Percentiles rank a stretch among this genome's conserved stretches.
Conservation (phyloP, 2,888 invertebrate species). For the Ophion ellenae region DNA sequence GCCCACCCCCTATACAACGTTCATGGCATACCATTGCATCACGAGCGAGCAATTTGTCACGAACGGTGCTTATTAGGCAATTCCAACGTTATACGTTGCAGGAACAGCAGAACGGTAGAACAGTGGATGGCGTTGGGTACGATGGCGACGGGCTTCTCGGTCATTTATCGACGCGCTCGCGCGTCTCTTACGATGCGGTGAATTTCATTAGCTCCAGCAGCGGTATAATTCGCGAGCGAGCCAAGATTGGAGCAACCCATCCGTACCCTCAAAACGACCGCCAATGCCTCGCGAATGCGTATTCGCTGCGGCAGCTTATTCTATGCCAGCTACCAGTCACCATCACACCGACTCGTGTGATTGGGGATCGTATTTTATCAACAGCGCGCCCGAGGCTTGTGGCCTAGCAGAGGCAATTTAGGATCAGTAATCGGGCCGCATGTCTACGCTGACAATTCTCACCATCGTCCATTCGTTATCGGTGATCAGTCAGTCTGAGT, state of each 20-base stretch:
- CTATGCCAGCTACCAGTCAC: slow-evolving; percentile 38
- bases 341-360: slow-evolving; percentile 28
- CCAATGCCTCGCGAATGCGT: slow-evolving; percentile 44
- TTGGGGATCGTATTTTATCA: slow-evolving; percentile 26
- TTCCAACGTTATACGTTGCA: slow-evolving; percentile 75
- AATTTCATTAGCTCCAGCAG: slow-evolving; percentile 78
- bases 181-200: slow-evolving; percentile 77
- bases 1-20: slow-evolving; percentile 51
- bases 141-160: slow-evolving; percentile 69
- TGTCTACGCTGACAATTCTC: not conserved
- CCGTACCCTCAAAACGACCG: slow-evolving; percentile 6
- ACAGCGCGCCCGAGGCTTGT: not conserved
- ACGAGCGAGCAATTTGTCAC: slow-evolving; percentile 82
- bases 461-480: not conserved
- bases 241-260: slow-evolving; percentile 73
- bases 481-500: not conserved
- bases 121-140: slow-evolving; percentile 43
- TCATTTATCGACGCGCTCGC: slow-evolving; percentile 81
- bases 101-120: slow-evolving; percentile 31
- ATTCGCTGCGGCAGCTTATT: slow-evolving; percentile 54
- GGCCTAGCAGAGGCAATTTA: not conserved
- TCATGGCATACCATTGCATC: slow-evolving; percentile 81
- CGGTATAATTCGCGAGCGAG: slow-evolving; percentile 63
- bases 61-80: slow-evolving; percentile 82
- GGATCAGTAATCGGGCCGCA: not conserved